A percentile compares a stretch with the other conserved stretches of the same genome.
Evolutionary conservation across 2,888 invertebrate species (phyloP).

Genomic region (Branchinecta sandiegonensis): DNA sequence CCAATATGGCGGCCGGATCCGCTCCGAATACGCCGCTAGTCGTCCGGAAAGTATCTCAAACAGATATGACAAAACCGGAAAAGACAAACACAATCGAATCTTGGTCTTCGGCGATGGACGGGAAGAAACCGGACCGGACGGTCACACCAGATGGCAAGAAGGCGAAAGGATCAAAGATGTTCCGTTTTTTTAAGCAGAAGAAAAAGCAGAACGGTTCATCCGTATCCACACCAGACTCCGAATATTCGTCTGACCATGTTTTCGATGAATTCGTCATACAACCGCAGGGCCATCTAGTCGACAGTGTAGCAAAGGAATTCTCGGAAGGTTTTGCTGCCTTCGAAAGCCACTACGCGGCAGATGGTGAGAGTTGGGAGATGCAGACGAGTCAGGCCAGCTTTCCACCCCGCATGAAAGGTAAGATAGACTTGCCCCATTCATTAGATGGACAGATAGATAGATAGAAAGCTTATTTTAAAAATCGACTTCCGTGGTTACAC

Average conservation of each 20-base stretch:
- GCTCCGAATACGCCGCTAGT: neutral
- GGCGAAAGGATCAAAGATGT: neutral
- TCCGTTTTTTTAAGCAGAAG: neutral
- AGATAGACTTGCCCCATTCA: too few relatives aligned
- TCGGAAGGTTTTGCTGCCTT: constrained; percentile 9
- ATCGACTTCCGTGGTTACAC: too few relatives aligned
- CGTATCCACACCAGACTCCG: neutral
- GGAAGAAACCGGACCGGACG: neutral
- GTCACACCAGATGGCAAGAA: neutral
- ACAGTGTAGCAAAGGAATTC: neutral
- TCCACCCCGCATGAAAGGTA: too few relatives aligned
- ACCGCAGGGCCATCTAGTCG: neutral
- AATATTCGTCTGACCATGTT: neutral
- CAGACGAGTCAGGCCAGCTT: neutral
- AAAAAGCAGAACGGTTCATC: neutral
- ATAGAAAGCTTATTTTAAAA: too few relatives aligned
- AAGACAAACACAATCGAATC: neutral
- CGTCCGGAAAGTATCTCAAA: neutral
- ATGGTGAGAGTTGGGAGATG: neutral
- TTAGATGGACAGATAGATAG: too few relatives aligned
- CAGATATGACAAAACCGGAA: neutral
- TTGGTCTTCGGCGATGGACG: neutral
- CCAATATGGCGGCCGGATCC: neutral
- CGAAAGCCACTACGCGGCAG: neutral
- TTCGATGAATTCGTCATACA: neutral